These are phyloP conservation scores for Meiosimyza decipiens DNA, from an alignment of 2,888 invertebrate genomes.

Conservation along the genomic window DNA sequence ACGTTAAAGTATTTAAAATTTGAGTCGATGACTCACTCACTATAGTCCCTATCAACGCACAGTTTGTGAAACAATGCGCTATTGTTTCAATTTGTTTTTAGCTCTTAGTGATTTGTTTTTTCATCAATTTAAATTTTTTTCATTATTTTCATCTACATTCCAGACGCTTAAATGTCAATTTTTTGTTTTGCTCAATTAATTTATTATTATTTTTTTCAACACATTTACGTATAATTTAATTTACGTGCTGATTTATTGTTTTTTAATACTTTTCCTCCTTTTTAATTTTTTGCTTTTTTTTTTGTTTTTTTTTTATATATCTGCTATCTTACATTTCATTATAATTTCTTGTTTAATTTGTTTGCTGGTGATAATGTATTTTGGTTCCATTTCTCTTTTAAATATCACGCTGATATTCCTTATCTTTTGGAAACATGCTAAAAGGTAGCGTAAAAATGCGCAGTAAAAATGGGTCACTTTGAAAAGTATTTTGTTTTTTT, in stretches of 20 bases:
- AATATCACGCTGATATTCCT: too few species aligned
- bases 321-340: not conserved
- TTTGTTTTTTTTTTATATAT: not conserved
- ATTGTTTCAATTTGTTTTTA: too few species aligned
- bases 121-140: slow-evolving; percentile 12
- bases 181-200: not conserved
- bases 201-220: not conserved
- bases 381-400: not conserved
- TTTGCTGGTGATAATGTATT: slow-evolving; percentile 12
- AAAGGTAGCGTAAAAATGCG: too few species aligned
- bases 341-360: slow-evolving; percentile 18
- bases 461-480: too few species aligned
- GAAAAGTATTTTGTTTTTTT: too few species aligned
- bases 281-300: not conserved
- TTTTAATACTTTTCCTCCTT: slow-evolving; percentile 11
- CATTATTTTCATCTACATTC: not conserved
- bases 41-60: too few species aligned
- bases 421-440: too few species aligned
- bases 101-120: not conserved
- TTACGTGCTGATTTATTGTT: not conserved
- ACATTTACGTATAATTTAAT: slow-evolving; percentile 1
- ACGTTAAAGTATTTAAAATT: too few species aligned
- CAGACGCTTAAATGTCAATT: too few species aligned
- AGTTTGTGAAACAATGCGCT: too few species aligned
- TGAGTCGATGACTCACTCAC: too few species aligned